Base-by-base conservation (phyloP, 92 coral and sea anemone genomes). In the Paragorgia papillata region DNA sequence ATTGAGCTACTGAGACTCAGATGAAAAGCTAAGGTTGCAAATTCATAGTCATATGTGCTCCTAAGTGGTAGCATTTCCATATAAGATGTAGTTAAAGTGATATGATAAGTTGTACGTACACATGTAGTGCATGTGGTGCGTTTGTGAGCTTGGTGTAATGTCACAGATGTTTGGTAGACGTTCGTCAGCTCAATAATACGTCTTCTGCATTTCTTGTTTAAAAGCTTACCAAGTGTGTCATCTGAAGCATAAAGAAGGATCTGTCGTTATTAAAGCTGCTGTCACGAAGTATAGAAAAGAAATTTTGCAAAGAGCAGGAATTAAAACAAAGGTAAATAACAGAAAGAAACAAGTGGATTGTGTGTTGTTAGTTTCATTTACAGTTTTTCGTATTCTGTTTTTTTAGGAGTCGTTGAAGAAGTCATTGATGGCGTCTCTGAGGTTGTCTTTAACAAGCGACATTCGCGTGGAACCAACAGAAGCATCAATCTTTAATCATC, bases 401-500 rank as follows among this genome's bases (percentile, higher is more conserved):
- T 43, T 35, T 37, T 57, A 92, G 97, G 76, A 85, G 29, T 89
- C 92, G 8, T 82, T 62, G 2, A 85, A 90, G 57, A 86, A 90
- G 44, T 37, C 87, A 43, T 68, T 92, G 39, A 81, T 49, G 14
- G 97, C 93, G 6, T 92, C 87, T 17, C 87, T 92, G 62, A 92
- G 87, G 79, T 59, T 92, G 73, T 69, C 91, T 51, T 74, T 92
- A 15, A 96, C 91, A 31, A 92, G 96, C 40, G 97, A 92, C 62
- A 81, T 96, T 28, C 86, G 81, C 8, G 73, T 92, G 60, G 84
- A 82, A 27, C 97, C 97, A 28, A 85, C 89, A 2, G 84, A 69
- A 9, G 97, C 97, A 3, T 88, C 97, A 1, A 87, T 92, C 43
- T 83, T 90, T 37, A 92, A 88, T 67, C 96, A 92, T 48, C 97